Evolutionary conservation across 1,140 invertebrate species (phyloP).

Genomic region (Alviniconcha marisindica): DNA sequence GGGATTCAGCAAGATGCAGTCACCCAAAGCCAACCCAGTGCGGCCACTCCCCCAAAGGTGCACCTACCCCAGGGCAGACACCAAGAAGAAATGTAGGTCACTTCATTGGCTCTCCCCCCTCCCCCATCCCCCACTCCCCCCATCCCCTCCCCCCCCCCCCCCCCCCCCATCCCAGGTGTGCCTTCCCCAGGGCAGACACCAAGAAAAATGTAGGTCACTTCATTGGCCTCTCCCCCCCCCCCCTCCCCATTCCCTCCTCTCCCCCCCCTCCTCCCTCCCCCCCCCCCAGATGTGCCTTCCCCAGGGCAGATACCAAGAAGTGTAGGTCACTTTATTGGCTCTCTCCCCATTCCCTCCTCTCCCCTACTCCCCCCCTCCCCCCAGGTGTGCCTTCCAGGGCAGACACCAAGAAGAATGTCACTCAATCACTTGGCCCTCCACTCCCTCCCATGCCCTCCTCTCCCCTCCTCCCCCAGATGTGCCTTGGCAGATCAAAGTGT

Average conservation of each 20-base stretch:
- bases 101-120: neutral
- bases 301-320: neutral
- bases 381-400: constrained; percentile 16
- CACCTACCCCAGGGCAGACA: constrained; percentile 1
- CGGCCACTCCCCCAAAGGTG: constrained; percentile 57
- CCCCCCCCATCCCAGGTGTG: neutral
- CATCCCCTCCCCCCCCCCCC: neutral
- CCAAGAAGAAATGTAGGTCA: neutral
- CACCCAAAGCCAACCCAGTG: constrained; percentile 63
- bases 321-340: neutral
- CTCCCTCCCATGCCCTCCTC: too few species aligned
- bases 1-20: constrained; percentile 63
- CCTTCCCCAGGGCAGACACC: constrained; percentile 18
- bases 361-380: neutral
- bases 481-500: too few species aligned
- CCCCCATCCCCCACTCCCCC: too few species aligned
- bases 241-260: neutral
- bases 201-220: neutral
- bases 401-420: too few species aligned
- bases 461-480: too few species aligned
- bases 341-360: neutral
- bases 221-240: neutral
- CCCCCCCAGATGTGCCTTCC: constrained; percentile 45
- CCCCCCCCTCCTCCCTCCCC: constrained; percentile 33
- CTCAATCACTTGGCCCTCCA: too few species aligned